Evolutionary conservation across 2,888 invertebrate species (phyloP).

Genomic region (Acrocyrtus sp.): DNA sequence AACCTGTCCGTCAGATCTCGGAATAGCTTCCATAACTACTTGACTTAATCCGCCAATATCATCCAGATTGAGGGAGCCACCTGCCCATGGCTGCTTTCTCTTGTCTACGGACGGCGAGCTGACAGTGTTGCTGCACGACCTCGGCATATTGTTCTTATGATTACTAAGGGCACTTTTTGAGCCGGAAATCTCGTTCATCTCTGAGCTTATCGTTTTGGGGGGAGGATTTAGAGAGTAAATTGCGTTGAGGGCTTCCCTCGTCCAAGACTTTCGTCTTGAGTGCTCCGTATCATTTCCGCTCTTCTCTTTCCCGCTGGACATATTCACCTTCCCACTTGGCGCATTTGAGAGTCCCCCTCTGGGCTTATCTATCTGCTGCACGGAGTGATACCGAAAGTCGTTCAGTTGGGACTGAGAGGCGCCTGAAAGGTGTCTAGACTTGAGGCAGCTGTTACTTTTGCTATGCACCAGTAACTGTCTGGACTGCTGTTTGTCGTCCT

Average conservation of each 20-base stretch:
- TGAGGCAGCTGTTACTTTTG: conserved; percentile 1
- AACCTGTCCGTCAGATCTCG: conserved; percentile 40
- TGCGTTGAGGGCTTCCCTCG: conserved; percentile 58
- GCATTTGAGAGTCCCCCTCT: no score
- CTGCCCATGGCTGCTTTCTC: conserved; percentile 13
- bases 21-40: conserved; percentile 39
- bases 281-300: background rate
- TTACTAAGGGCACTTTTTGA: conserved; percentile 42
- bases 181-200: conserved; percentile 51
- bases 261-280: conserved; percentile 55
- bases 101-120: conserved; percentile 37
- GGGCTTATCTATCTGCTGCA: background rate
- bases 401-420: background rate
- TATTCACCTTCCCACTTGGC: no score
- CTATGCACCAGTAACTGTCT: conserved; percentile 5
- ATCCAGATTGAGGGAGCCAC: conserved; percentile 32
- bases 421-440: background rate
- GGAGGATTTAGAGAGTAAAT: conserved; percentile 59
- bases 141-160: conserved; percentile 19
- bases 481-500: conserved; percentile 5
- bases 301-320: background rate
- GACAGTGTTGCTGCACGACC: conserved; percentile 32
- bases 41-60: conserved; percentile 34
- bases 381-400: conserved; percentile 29
- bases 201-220: conserved; percentile 53